Evolutionary conservation across 2,888 invertebrate genomes (phyloP).

Genomic region (Eumacrocentrus americanus): DNA sequence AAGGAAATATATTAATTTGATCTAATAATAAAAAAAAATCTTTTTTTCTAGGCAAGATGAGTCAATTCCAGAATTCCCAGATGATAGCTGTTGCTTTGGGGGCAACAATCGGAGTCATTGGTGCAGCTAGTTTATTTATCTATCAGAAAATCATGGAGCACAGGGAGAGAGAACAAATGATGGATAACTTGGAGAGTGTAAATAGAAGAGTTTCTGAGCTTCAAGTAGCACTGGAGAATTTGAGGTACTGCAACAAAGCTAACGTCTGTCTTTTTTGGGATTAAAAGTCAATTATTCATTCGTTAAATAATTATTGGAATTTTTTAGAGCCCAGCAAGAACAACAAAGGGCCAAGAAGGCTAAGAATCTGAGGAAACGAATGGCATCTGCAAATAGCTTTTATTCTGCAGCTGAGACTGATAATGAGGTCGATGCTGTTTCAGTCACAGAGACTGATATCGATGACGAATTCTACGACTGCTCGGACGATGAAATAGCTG

Average conservation of each 20-base stretch:
- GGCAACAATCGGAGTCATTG: conserved; percentile 53
- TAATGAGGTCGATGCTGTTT: conserved; percentile 52
- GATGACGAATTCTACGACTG: conserved; percentile 59
- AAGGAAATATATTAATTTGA: not conserved
- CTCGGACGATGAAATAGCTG: conserved; percentile 51
- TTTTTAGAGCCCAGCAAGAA: conserved; percentile 47
- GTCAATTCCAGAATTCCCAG: conserved; percentile 44
- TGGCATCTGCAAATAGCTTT: conserved; percentile 45
- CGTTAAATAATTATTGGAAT: conserved; percentile 3
- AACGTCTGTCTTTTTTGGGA: no score
- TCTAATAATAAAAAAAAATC: conserved; percentile 3
- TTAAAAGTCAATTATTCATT: not conserved
- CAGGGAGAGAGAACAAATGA: conserved; percentile 42
- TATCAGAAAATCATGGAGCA: conserved; percentile 50
- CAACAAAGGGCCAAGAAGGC: conserved; percentile 46
- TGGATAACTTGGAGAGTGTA: conserved; percentile 47
- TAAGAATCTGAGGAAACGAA: conserved; percentile 39
- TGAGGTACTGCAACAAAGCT: no score
- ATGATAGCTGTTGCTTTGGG: conserved; percentile 53
- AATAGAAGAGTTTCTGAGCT: conserved; percentile 49
- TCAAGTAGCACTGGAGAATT: conserved; percentile 48
- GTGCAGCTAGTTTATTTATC: conserved; percentile 52
- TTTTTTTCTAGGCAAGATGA: conserved; percentile 40
- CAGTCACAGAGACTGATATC: conserved; percentile 53
- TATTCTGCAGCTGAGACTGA: conserved; percentile 48